A percentile compares a stretch with the other conserved stretches of the same genome.
Conservation (phyloP, 2,113 vertebrate genomes). For the Meleagris gallopavo region DNA sequence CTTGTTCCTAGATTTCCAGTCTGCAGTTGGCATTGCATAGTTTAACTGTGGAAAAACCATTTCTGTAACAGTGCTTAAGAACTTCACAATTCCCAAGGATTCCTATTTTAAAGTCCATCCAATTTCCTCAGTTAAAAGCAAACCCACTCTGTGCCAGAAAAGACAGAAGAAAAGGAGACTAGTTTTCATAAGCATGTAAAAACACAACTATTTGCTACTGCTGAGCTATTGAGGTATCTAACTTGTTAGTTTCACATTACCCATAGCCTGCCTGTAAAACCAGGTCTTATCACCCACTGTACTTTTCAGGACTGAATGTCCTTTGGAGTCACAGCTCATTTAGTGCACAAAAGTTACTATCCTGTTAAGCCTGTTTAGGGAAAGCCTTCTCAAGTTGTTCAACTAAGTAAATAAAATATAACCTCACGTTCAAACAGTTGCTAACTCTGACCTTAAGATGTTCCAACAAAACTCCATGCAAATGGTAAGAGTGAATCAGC, state of each 20-base stretch:
- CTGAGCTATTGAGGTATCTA: not conserved
- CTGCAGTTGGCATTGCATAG: not conserved
- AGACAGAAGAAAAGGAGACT: not conserved
- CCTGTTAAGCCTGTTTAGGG: not conserved
- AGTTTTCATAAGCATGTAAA: not conserved
- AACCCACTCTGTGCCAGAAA: not conserved
- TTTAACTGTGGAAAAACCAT: not conserved
- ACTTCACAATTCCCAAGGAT: not conserved
- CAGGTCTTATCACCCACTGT: not conserved
- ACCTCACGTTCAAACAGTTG: not conserved
- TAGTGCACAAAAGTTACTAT: not conserved
- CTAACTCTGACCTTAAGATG: not conserved
- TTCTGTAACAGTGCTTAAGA: not conserved
- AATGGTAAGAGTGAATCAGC: not conserved
- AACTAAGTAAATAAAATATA: not conserved
- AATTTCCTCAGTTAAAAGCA: not conserved
- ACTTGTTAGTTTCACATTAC: not conserved
- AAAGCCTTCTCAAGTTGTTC: not conserved
- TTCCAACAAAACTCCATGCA: not conserved
- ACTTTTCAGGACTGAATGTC: not conserved
- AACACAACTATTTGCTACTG: too few species aligned
- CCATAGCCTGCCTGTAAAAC: not conserved
- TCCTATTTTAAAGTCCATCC: not conserved
- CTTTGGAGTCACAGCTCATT: not conserved
- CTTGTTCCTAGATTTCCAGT: not conserved